phyloP scores from a whole-genome alignment of 2,888 invertebrate genomes.

The Agonum fuliginosum region DNA sequence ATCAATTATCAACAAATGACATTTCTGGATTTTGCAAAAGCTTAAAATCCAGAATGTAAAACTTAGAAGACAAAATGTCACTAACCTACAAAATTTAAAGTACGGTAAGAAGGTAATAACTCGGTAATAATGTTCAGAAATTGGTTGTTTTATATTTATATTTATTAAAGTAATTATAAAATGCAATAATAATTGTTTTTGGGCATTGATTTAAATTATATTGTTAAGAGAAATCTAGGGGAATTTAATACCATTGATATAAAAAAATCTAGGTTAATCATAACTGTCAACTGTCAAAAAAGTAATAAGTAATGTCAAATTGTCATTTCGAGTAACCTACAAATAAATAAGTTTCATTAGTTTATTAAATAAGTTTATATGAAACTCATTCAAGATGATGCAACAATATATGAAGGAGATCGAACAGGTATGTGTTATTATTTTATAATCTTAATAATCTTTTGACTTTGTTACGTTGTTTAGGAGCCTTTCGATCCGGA shows the following conservation, averaged over 20 bases:
- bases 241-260: too few relatives aligned
- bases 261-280: too few relatives aligned
- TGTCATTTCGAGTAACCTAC: not conserved
- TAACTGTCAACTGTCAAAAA: not conserved
- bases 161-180: too few relatives aligned
- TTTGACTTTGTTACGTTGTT: slow-evolving; percentile 1
- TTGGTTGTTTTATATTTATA: too few relatives aligned
- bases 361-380: not conserved
- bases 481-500: slow-evolving; percentile 96
- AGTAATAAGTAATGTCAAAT: not conserved
- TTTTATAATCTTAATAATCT: slow-evolving; percentile 69
- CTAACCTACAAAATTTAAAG: too few relatives aligned
- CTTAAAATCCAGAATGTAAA: not conserved
- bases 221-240: too few relatives aligned
- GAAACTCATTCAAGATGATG: slow-evolving; percentile 77
- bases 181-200: too few relatives aligned
- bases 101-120: too few relatives aligned
- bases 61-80: not conserved
- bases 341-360: not conserved
- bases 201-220: too few relatives aligned
- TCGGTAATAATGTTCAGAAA: too few relatives aligned
- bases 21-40: not conserved
- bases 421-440: slow-evolving; percentile 80
- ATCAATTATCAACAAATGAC: not conserved
- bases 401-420: slow-evolving; percentile 92